These are phyloP conservation scores for Varanus salvator DNA, from an alignment of 2,113 vertebrate genomes.

Conservation along the genomic window DNA sequence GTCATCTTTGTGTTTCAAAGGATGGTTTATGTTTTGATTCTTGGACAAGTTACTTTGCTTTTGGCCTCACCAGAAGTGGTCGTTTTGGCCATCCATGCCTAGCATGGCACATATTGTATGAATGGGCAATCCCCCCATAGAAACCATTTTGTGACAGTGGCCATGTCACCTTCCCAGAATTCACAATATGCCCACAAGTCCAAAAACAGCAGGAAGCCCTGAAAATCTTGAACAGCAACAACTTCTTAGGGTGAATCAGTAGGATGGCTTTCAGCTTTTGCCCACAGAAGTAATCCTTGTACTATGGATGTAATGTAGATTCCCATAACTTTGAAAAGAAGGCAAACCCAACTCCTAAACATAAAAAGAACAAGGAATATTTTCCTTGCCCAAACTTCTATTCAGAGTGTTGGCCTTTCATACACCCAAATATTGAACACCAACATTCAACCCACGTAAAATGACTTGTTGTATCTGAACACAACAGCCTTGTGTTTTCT, in stretches of 20 bases:
- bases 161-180: no score
- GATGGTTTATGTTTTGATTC: no score
- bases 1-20: no score
- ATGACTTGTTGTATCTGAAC: neutral
- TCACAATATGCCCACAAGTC: no score
- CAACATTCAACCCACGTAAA: neutral
- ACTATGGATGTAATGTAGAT: neutral
- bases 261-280: constrained; percentile 32
- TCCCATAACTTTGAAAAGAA: neutral
- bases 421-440: neutral
- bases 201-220: neutral
- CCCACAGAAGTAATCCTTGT: neutral
- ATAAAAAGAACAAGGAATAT: neutral
- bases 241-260: neutral
- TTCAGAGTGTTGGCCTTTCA: neutral
- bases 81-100: no score
- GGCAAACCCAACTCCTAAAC: neutral
- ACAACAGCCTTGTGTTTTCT: neutral
- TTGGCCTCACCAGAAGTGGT: no score
- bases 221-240: no score
- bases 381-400: neutral
- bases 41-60: no score
- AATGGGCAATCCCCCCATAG: no score
- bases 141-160: no score
- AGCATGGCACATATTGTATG: no score